Base-by-base conservation (phyloP, 2,797 vertebrate species). In the Pampus argenteus region DNA sequence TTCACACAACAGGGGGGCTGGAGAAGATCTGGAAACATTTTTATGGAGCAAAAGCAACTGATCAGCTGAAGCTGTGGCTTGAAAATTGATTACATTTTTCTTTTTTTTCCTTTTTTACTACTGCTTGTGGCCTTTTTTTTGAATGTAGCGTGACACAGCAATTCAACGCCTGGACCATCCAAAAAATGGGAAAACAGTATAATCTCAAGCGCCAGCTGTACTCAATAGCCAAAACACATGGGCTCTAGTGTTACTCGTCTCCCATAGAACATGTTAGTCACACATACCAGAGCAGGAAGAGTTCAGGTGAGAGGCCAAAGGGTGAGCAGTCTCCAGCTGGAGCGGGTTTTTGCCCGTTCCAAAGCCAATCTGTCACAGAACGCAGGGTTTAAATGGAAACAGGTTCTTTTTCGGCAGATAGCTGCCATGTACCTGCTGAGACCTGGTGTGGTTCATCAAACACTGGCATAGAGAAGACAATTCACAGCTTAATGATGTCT, bases 191-290 rank as follows among this genome's bases (percentile, higher is more conserved):
- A 64, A 74, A 82, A 78, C 65, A 34, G 58, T 66, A 57, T 82
- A 77, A 81, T 87, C 78, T 66, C 60, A 8, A 70, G 73, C 20
- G 31, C 63, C 83, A 88, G 89, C 84, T 86, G 79, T 50, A 59
- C 79, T 75, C 70, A 52, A 81, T 54, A 85, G 77, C 77, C 78
- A 87, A 91, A 88, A 88, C 84, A 89, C 80, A 88, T 85, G 82
- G 71, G 79, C 64, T 88, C 81, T 85, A 52, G 74, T 81, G 82
- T 88, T 92, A 84, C 86, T 79, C 23, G 67, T 44, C 60, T 64
- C 74, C 79, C 76, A 75, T 65, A 75, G 66, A 86, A 79, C 74
- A 73, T 54, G 81, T 93, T 94, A 92, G 93, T 94, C 92, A 92
- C 91, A 93, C 93, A 93, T 93, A 85, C 86, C 89, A 72, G 75